Conservation (phyloP, 1,140 invertebrate species). For the Danaus melanippus region DNA sequence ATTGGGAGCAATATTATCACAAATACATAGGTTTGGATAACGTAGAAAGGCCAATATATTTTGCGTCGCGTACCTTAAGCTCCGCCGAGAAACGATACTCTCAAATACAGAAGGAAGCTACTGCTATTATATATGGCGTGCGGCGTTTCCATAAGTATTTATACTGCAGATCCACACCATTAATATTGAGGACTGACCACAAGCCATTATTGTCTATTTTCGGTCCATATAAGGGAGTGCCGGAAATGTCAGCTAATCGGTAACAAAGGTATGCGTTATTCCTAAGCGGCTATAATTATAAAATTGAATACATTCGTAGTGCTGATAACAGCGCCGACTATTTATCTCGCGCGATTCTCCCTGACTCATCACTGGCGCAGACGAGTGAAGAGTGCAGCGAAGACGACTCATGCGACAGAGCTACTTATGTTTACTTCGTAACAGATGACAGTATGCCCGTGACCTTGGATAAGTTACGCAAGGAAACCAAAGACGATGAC, state of each 20-base stretch:
- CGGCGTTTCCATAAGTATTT: slow-evolving; percentile 15
- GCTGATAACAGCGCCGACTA: slow-evolving; percentile 26
- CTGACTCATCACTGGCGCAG: too few relatives aligned
- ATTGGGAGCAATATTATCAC: slow-evolving; percentile 34
- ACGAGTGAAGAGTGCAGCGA: too few relatives aligned
- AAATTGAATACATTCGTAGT: slow-evolving; percentile 25
- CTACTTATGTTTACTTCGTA: slow-evolving; percentile 14
- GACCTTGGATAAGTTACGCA: slow-evolving; percentile 15
- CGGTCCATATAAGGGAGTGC: slow-evolving; percentile 16
- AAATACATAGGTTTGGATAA: slow-evolving; percentile 21
- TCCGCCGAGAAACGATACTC: slow-evolving; percentile 14
- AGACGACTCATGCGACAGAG: slow-evolving; percentile 6
- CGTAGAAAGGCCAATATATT: slow-evolving; percentile 17
- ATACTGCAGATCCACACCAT: too few relatives aligned
- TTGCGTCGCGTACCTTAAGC: slow-evolving; percentile 14
- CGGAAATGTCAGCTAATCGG: slow-evolving; percentile 26
- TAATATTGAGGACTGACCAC: too few relatives aligned
- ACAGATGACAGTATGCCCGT: slow-evolving; percentile 12
- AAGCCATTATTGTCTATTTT: too few relatives aligned
- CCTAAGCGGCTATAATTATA: slow-evolving; percentile 24
- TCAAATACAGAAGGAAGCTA: slow-evolving; percentile 21
- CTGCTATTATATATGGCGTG: slow-evolving; percentile 22
- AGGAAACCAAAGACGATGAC: slow-evolving; percentile 14
- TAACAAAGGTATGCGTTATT: slow-evolving; percentile 26
- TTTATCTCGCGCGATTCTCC: slow-evolving; percentile 21